A percentile compares a stretch with the other conserved stretches of the same genome.
These are phyloP conservation scores for Ispidina lecontei DNA, from an alignment of 2,797 vertebrate species.

Conservation along the genomic window DNA sequence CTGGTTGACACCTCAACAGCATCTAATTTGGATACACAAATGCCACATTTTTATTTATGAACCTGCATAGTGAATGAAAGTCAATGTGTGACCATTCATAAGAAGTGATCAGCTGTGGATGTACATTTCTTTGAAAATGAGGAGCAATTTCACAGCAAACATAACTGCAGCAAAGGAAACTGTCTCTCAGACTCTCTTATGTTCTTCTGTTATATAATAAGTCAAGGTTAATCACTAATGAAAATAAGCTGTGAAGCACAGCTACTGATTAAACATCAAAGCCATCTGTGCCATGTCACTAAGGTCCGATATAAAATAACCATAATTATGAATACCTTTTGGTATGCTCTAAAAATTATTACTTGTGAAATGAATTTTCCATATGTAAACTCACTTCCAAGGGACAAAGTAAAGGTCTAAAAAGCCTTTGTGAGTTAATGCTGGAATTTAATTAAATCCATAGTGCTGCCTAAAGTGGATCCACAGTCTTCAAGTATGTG, in stretches of 20 bases:
- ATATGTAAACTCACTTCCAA: conserved; percentile 8
- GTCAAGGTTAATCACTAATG: conserved; percentile 43
- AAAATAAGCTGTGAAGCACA: conserved; percentile 7
- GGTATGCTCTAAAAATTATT: conserved; percentile 31
- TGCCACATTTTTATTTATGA: conserved; percentile 9
- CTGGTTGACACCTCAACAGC: not conserved
- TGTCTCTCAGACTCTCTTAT: not conserved
- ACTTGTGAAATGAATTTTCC: conserved; percentile 40
- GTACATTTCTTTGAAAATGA: conserved; percentile 8
- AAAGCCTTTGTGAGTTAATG: conserved; percentile 23
- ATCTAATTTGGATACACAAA: not conserved
- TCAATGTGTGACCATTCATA: not conserved
- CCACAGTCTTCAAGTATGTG: not conserved
- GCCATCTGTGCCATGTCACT: not conserved
- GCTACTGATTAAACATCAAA: conserved; percentile 30
- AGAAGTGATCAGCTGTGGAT: not conserved
- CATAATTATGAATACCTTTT: conserved; percentile 22
- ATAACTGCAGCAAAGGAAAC: not conserved
- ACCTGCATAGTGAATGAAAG: not conserved
- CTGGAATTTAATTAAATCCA: conserved; percentile 27
- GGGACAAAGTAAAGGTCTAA: conserved; percentile 24
- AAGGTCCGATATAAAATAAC: not conserved
- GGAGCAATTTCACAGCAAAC: not conserved
- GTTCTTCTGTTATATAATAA: conserved; percentile 24
- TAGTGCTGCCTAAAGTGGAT: conserved; percentile 8